A percentile compares a stretch with the other conserved stretches of the same genome.
phyloP scores from a whole-genome alignment of 2,113 vertebrate species.

The Typhlomys cinereus region DNA sequence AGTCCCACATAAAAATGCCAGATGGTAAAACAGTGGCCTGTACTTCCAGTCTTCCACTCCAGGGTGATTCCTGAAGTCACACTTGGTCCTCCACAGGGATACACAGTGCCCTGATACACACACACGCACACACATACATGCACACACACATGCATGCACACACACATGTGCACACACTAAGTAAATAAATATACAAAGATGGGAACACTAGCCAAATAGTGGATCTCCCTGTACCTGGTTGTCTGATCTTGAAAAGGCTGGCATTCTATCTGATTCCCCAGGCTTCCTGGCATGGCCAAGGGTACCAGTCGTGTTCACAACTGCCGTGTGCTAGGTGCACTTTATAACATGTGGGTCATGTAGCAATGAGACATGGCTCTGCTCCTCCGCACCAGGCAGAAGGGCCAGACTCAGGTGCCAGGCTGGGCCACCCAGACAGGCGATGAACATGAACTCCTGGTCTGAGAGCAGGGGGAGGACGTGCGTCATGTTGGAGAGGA shows the following conservation, averaged over 20 bases:
- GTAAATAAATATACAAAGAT: no score
- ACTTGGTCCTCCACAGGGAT: no score
- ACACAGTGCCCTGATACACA: no score
- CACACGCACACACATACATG: no score
- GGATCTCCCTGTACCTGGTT: neutral
- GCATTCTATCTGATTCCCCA: neutral
- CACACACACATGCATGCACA: no score
- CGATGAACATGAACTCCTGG: neutral
- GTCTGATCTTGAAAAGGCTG: neutral
- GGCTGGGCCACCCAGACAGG: neutral
- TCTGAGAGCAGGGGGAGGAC: neutral
- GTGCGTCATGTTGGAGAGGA: conserved; percentile 9
- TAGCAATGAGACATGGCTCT: neutral
- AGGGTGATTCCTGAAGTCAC: no score
- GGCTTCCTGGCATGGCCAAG: neutral
- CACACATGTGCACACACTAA: no score
- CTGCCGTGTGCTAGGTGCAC: neutral
- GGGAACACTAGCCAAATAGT: neutral
- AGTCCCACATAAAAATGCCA: no score
- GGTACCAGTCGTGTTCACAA: neutral
- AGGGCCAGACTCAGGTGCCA: neutral
- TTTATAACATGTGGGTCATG: neutral
- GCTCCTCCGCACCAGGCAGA: neutral
- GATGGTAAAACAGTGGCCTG: no score
- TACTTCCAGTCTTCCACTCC: no score